Conservation (phyloP, 1,140 invertebrate species). For the Bombus balteatus region DNA sequence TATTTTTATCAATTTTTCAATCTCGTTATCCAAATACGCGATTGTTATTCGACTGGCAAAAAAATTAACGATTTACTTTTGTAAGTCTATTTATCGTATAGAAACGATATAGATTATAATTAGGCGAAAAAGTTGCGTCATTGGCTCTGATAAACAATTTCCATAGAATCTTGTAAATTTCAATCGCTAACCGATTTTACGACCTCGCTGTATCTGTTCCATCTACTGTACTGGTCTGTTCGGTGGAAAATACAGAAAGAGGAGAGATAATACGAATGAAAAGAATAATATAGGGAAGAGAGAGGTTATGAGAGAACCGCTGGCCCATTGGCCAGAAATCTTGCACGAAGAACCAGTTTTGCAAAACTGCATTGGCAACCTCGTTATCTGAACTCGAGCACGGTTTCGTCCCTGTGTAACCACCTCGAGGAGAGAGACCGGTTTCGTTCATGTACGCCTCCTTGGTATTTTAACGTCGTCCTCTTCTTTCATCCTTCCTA, state of each 20-base stretch:
- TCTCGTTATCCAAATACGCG: too few species aligned
- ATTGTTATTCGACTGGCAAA: too few species aligned
- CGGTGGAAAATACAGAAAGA: background rate
- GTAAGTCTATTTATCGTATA: too few species aligned
- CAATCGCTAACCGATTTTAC: too few species aligned
- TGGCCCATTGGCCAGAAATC: slow-evolving; percentile 51
- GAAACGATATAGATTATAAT: too few species aligned
- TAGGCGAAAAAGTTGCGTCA: too few species aligned
- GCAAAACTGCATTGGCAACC: slow-evolving; percentile 65
- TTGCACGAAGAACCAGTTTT: slow-evolving; percentile 60
- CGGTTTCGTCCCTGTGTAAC: slow-evolving; percentile 45
- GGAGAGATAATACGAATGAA: background rate
- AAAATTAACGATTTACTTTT: too few species aligned
- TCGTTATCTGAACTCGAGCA: slow-evolving; percentile 69
- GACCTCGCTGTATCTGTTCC: too few species aligned
- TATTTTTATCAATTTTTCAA: too few species aligned
- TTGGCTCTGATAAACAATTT: too few species aligned
- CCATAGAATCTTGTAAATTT: too few species aligned
- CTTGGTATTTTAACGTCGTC: slow-evolving; percentile 53
- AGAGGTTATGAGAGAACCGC: slow-evolving; percentile 25
- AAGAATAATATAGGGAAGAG: background rate
- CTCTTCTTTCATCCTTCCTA: slow-evolving; percentile 25
- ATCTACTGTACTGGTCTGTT: too few species aligned
- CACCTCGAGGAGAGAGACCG: slow-evolving; percentile 39
- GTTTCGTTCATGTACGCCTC: slow-evolving; percentile 64